Evolutionary conservation across 2,797 vertebrate genomes (phyloP), one percentile per base, ranked within the genome.

Genomic region (Enteromius trimaculatus): DNA sequence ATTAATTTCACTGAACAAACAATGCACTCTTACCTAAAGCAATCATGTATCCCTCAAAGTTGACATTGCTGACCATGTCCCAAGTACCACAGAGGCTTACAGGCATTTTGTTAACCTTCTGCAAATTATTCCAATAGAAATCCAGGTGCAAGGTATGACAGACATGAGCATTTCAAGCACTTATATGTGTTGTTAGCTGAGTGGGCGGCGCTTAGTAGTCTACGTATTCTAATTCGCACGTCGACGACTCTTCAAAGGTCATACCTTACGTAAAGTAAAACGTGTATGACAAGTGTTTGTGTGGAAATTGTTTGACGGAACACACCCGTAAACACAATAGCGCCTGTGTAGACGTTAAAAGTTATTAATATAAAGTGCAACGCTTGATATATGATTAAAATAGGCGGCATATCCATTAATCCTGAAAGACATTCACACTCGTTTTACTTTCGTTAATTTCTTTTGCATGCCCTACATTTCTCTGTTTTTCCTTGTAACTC

Each of bases 1-100:
- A 39, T 44, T 21, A 4, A 49, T 29, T 60, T 2, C 7, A 34
- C 1, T 23, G 60, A 10, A 49, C 13, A 37, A 66, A n/a, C 9
- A 51, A 64, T 66, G 39, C 6, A 78, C 49, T 88, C 95, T 89
- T 92, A 97, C 98, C 97, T 87, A 97, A 89, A 68, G 94, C 94
- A 78, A 91, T 87, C 96, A 97, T 96, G 79, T 96, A 98, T 53
- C 95, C 90, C 21, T 98, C 96, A 29, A 96, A 92, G 91, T 98
- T 97, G 83, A 94, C 93, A 88, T 91, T 97, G 92, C 94, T 96
- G 87, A 94, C 77, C 39, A 97, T 92, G 62, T 96, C 96, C 97
- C 97, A 97, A 66, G 94, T 96, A 3, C 97, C 95, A 49, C 89
- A 96, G 82, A 97, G 87, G 88, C 95, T 94, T 21, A 84, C 87